Conservation (phyloP, 2,113 vertebrate species). For the Microcebus ravelobensis region DNA sequence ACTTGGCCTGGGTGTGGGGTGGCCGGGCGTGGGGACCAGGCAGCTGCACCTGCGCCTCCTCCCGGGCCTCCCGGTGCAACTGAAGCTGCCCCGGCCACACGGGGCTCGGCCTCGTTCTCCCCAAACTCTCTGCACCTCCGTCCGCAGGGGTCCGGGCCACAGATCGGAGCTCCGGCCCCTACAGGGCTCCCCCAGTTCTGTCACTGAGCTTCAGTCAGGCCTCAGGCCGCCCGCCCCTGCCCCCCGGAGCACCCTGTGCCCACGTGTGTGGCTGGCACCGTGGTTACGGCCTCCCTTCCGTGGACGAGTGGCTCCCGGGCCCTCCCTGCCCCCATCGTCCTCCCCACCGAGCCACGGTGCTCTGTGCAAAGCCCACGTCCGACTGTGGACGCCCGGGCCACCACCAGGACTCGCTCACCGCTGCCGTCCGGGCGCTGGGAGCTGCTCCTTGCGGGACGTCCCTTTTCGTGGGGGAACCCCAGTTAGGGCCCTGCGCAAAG, state of each 20-base stretch:
- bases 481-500: background rate
- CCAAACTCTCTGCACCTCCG: background rate
- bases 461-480: no score
- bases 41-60: background rate
- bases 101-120: background rate
- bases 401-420: background rate
- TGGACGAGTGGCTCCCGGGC: background rate
- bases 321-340: background rate
- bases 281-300: background rate
- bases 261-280: rapidly evolving
- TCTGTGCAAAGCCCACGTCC: background rate
- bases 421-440: no score
- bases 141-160: background rate
- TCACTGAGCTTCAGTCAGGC: background rate
- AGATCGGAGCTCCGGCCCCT: background rate
- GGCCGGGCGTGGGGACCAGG: no score
- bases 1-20: rapidly evolving
- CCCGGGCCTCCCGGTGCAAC: background rate
- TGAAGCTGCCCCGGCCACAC: rapidly evolving
- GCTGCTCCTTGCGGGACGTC: background rate
- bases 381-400: no score
- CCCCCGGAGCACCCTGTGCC: background rate
- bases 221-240: no score
- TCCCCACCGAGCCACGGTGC: background rate
- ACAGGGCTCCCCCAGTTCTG: background rate